Base-by-base conservation (phyloP, 2,888 invertebrate species). In the Abrostola triplasia region DNA sequence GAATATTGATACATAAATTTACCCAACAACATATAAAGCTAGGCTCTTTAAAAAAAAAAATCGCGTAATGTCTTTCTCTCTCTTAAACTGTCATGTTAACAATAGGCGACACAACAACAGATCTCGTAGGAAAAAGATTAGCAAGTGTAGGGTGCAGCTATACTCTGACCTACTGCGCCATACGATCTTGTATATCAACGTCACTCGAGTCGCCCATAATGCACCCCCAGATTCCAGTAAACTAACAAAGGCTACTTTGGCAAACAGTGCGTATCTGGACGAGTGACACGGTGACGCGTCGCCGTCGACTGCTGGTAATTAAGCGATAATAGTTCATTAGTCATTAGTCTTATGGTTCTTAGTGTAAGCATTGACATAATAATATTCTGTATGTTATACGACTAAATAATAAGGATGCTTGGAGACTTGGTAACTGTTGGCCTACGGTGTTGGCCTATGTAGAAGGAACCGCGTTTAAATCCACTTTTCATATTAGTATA, bases 251-350 rank as follows among this genome's bases (percentile, higher is more conserved):
- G 37, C 12, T 6, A 51, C 9, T 38, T 41, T 9, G 35, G 24
- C 50, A 59, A 49, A 47, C 51, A 74, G 64, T 75, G 70, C 53
- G 36, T 78, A 69, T 79, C 73, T 81, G 70, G 67, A 60, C 68
- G 70, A 65, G 73, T 58, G 48, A 71, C 73, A 76, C 67, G 80
- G 80, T 69, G 70, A 64, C 50, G 24, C 47, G 76, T 66, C 61
- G 82, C 80, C 79, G 76, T 80, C 74, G 88, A 88, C 85, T 87
- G 87, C 82, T 84, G 80, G 66, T 80, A 74, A 81, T 78, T 84
- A 83, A 81, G 76, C 79, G 81, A 85, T 84, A 84, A 82, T 84
- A 85, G 85, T 85, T 85, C 84, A 84, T 80, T 85, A 86, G 79
- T 78, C 75, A 84, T 80, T 85, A 86, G 79, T 78, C 75, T 73